Evolutionary conservation across 1,140 invertebrate genomes (phyloP).

Genomic region (Sweltsa coloradensis): DNA sequence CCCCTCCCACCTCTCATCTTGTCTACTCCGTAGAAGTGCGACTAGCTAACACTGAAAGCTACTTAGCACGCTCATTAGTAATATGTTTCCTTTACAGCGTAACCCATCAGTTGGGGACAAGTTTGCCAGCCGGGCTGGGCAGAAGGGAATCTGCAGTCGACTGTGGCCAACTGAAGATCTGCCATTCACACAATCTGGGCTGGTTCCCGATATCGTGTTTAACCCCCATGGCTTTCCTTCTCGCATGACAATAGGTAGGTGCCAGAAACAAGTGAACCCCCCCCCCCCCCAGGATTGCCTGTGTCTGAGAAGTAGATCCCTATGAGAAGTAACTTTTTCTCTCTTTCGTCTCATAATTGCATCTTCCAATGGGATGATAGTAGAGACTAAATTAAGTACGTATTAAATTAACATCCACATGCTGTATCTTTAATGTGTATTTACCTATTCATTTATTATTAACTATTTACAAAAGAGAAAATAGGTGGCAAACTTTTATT

Average conservation of each 20-base stretch:
- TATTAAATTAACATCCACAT: conserved; percentile 1
- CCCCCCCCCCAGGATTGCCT: too few relatives aligned
- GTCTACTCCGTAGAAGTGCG: too few relatives aligned
- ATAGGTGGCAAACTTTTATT: too few relatives aligned
- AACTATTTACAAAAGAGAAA: not conserved
- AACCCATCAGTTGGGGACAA: conserved; percentile 97
- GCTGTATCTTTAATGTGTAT: not conserved
- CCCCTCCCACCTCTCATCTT: too few relatives aligned
- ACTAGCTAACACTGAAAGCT: too few relatives aligned
- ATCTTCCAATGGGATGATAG: too few relatives aligned
- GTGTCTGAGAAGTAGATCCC: too few relatives aligned
- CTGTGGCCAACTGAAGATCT: conserved; percentile 85
- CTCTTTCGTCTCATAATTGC: too few relatives aligned
- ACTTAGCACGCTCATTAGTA: not conserved
- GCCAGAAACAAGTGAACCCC: not conserved
- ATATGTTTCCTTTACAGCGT: conserved; percentile 49
- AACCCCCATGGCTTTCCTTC: conserved; percentile 99
- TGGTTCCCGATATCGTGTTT: conserved; percentile 95
- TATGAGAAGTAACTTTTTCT: too few relatives aligned
- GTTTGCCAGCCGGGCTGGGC: conserved; percentile 95
- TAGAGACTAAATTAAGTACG: not conserved
- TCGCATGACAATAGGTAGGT: conserved; percentile 90
- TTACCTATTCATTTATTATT: not conserved
- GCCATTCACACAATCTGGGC: conserved; percentile 89
- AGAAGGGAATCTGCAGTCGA: conserved; percentile 96